These are phyloP conservation scores for Augochlorella aurata DNA, from an alignment of 2,888 invertebrate species.

Conservation along the genomic window DNA sequence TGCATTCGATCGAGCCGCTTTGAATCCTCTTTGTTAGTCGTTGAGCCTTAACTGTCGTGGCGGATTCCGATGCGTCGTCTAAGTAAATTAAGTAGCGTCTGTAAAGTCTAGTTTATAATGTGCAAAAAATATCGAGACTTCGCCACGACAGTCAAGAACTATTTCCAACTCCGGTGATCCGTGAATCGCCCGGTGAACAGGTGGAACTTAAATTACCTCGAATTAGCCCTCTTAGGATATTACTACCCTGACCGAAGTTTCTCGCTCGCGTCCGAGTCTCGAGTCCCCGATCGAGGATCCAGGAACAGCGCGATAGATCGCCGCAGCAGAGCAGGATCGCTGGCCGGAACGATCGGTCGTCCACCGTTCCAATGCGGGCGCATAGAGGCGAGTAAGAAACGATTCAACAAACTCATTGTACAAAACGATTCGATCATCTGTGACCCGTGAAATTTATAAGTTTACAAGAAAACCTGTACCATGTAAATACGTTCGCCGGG, in stretches of 20 bases:
- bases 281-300: constrained; percentile 15
- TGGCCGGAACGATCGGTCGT: background rate
- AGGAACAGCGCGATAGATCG: constrained; percentile 14
- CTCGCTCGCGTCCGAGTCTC: background rate
- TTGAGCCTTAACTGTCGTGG: no score
- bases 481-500: constrained; percentile 73
- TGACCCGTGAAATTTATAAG: constrained; percentile 54
- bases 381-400: background rate
- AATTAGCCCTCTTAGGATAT: no score
- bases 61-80: no score
- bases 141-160: no score
- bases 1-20: no score
- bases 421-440: constrained; percentile 66
- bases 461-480: constrained; percentile 30
- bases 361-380: constrained; percentile 13
- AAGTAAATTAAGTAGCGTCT: no score
- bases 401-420: constrained; percentile 68
- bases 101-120: no score
- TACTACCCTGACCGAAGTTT: background rate
- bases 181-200: no score
- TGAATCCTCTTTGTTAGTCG: no score
- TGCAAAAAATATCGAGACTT: no score
- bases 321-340: constrained; percentile 41
- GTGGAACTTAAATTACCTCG: no score
- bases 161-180: no score